Evolutionary conservation across 2,888 invertebrate species (phyloP), one percentile per base, ranked within the genome.

Genomic region (Eumacrocentrus americanus): DNA sequence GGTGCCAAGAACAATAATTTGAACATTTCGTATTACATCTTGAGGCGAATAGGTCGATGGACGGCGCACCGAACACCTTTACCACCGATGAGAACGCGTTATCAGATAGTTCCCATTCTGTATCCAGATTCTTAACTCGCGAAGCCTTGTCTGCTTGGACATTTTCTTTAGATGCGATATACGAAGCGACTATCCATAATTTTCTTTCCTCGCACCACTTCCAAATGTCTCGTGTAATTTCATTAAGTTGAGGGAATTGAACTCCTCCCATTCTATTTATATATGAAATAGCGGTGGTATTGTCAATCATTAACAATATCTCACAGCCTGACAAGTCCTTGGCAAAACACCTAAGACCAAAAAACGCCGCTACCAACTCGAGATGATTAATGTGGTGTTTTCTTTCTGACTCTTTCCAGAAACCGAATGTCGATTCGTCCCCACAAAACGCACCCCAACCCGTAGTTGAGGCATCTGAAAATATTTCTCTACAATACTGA

Each of bases 131-230:
- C 11, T 16, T 11, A 3, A 54, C 48, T 25, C 71, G 53, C 9
- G 72, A 72, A 23, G 60, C 65, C 14, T 50, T 18, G 57, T 73
- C 71, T 5, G 71, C 71, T 14, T 51, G 22, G 2, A 37, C 37
- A 42, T 66, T 68, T 9, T 60, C 60, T 14, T 40, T 40, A 0
- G 62, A 67, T 14, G 48, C 57, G 2, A 66, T 64, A 22, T 66
- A 67, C 22, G 62, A 62, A n/a, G 68, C 67, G 18, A 65, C 60
- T 6, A 69, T 56, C 56, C 64, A 63, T 46, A 67, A 54, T 18
- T 62, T 20, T 51, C 58, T 55, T 3, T 38, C n/a, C 18, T 60
- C 58, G 18, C 68, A 67, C 65, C 63, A 67, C 22, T 64, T 52
- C 65, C 65, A 65, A 2, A 68, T 42, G 1, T 55, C 46, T 50